Evolutionary conservation across 2,888 invertebrate genomes (phyloP).

Genomic region (Ornithoptera alexandrae): DNA sequence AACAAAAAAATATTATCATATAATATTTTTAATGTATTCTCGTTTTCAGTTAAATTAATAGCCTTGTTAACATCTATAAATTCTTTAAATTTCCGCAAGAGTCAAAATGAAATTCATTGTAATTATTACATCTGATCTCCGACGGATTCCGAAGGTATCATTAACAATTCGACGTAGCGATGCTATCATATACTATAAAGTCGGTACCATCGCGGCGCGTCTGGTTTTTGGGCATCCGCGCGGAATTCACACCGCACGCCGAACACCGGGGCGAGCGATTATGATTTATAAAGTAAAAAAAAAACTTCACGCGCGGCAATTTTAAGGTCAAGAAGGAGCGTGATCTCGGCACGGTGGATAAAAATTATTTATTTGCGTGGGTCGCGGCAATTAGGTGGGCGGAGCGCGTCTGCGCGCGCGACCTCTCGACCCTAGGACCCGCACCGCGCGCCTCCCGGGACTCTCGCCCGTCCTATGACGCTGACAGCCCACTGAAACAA

Average conservation of each 20-base stretch:
- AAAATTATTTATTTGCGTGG: conserved; percentile 80
- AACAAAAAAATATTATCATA: too few species aligned
- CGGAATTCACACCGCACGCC: conserved; percentile 43
- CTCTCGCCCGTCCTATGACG: conserved; percentile 52
- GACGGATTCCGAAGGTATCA: conserved; percentile 50
- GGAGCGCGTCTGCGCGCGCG: conserved; percentile 70
- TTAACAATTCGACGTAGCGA: conserved; percentile 68
- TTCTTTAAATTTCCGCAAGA: conserved; percentile 10
- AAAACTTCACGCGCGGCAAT: conserved; percentile 64
- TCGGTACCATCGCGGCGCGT: conserved; percentile 51
- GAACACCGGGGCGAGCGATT: conserved; percentile 62
- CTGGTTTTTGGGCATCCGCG: conserved; percentile 43
- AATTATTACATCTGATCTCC: conserved; percentile 60
- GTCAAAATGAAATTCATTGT: conserved; percentile 36
- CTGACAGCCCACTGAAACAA: conserved; percentile 40
- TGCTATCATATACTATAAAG: conserved; percentile 43
- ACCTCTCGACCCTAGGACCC: conserved; percentile 65
- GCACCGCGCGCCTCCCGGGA: conserved; percentile 40
- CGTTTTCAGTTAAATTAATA: neutral
- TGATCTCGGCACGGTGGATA: conserved; percentile 67
- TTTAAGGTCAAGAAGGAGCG: conserved; percentile 72
- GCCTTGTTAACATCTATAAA: neutral
- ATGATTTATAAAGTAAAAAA: conserved; percentile 55
- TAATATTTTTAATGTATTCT: too few species aligned
- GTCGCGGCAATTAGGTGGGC: conserved; percentile 78